These are phyloP conservation scores for Corythoichthys haematopterus DNA, from an alignment of 2,113 vertebrate genomes.

Conservation along the genomic window DNA sequence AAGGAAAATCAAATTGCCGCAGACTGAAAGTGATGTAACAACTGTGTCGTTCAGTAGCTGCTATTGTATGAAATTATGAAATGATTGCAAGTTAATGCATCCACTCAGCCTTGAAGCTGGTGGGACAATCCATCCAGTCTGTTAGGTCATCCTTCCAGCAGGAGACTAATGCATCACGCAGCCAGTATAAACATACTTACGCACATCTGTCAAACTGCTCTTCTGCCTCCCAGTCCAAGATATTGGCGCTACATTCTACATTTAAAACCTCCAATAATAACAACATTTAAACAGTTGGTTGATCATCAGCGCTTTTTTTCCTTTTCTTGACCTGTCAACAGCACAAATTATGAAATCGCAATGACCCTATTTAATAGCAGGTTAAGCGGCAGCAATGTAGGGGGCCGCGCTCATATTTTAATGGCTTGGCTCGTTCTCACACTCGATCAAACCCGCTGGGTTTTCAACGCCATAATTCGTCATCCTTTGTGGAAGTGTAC, in stretches of 20 bases:
- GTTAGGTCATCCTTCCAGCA: slow-evolving; percentile 12
- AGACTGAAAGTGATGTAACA: slow-evolving; percentile 3
- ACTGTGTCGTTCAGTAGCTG: slow-evolving; percentile 17
- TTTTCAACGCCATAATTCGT: background rate
- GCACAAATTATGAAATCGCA: slow-evolving; percentile 1
- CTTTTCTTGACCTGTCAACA: background rate
- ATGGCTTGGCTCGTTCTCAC: slow-evolving; percentile 19
- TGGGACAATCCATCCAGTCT: slow-evolving; percentile 18
- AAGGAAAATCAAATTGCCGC: background rate
- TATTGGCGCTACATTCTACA: background rate
- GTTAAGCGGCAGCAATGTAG: slow-evolving; percentile 1
- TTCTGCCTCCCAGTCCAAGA: background rate
- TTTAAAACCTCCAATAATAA: slow-evolving; percentile 2
- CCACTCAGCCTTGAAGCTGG: background rate
- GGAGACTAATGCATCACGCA: slow-evolving; percentile 46
- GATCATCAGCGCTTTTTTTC: background rate
- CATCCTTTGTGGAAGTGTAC: slow-evolving; percentile 24
- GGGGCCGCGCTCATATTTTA: slow-evolving; percentile 31
- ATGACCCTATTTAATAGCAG: slow-evolving; percentile 10
- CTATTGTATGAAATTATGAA: slow-evolving; percentile 30
- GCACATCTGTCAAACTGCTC: slow-evolving; percentile 2
- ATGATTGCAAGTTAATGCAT: slow-evolving; percentile 28
- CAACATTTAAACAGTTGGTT: slow-evolving; percentile 5
- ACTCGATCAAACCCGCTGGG: slow-evolving; percentile 17
- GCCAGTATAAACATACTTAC: slow-evolving; percentile 2